These are phyloP conservation scores for Noctuana brunneofusca DNA, from an alignment of 2,888 invertebrate species.

Conservation along the genomic window DNA sequence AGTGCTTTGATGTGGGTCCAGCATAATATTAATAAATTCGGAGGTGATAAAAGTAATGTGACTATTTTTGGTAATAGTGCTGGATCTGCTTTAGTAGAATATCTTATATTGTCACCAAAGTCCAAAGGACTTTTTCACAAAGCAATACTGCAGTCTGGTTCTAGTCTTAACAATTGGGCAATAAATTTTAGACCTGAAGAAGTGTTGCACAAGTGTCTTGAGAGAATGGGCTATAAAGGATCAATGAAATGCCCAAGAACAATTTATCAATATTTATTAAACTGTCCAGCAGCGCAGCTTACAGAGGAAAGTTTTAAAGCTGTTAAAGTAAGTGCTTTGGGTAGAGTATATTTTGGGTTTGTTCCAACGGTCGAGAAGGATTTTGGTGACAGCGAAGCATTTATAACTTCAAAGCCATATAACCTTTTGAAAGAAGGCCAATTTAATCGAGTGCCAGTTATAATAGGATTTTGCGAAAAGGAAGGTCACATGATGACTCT, in stretches of 20 bases:
- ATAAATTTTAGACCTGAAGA: constrained; percentile 49
- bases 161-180: constrained; percentile 57
- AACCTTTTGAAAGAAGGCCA: constrained; percentile 60
- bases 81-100: constrained; percentile 58
- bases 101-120: constrained; percentile 52
- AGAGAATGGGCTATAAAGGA: constrained; percentile 49
- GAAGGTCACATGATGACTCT: constrained; percentile 66
- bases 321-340: constrained; percentile 39
- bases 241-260: constrained; percentile 43
- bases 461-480: constrained; percentile 73
- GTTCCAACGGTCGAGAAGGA: constrained; percentile 58
- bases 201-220: constrained; percentile 44
- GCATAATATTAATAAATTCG: constrained; percentile 56
- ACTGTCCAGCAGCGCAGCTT: constrained; percentile 41
- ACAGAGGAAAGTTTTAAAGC: constrained; percentile 41
- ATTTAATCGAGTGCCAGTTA: constrained; percentile 63
- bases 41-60: constrained; percentile 58
- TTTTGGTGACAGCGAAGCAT: constrained; percentile 48
- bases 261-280: constrained; percentile 47
- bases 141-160: constrained; percentile 61
- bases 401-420: constrained; percentile 59
- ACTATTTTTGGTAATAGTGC: constrained; percentile 61
- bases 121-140: constrained; percentile 59
- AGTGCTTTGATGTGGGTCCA: constrained; percentile 65
- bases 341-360: constrained; percentile 50